Base-by-base conservation (phyloP, 1,140 invertebrate species). In the Drosophila parvula region DNA sequence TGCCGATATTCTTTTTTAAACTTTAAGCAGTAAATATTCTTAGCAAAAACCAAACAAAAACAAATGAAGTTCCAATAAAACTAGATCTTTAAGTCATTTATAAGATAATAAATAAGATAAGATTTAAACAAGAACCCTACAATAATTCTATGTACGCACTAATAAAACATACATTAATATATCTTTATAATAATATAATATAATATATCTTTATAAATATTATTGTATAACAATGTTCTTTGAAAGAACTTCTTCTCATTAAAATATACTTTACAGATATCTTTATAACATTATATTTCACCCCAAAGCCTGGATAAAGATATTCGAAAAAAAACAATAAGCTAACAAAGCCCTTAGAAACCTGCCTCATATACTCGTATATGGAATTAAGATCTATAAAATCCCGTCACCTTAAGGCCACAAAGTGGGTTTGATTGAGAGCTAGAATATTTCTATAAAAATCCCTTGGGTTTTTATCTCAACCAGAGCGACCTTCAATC, bases 361-460 rank as follows among this genome's bases (percentile, higher is more conserved):
- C 22, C 28, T 27, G 36, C 9, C 30, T 14, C n/a, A 34, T 10
- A 11, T 40, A 30, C n/a, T n/a, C n/a, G 30, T 30, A 8, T 14
- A 38, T n/a, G 11, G 9, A 56, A 70, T 58, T 12, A 36, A 71
- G 44, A 71, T 30, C 22, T n/a, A 53, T 44, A 45, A 53, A 22
- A 50, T 12, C 47, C 22, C 18, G n/a, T 6, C 36, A 32, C 32
- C 43, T 27, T 22, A 34, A 36, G 10, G 65, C 47, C 18, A 43
- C 45, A 44, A 65, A 36, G 5, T 65, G 14, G 27, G 4, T 51
- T 44, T 22, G 18, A 70, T 71, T 58, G 36, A 50, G 65, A 48
- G 65, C 36, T 40, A 8, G 28, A 41, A 48, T 70, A 50, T 58
- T 57, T 58, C 30, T 44, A 58, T 58, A 44, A 69, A 64, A 67